Evolutionary conservation across 2,113 vertebrate genomes (phyloP).

Genomic region (Fulmarus glacialis): DNA sequence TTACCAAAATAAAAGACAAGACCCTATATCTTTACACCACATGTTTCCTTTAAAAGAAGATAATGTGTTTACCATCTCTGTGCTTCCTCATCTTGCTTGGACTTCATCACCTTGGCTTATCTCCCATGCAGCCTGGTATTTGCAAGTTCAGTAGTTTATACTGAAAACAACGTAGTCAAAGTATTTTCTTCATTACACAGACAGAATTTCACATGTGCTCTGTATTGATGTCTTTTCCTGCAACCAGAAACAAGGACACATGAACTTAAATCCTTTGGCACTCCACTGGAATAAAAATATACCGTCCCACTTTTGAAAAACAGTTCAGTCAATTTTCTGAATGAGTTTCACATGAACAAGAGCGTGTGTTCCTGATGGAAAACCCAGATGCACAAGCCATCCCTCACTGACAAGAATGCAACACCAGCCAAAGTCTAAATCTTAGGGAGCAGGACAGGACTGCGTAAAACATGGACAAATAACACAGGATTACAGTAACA

Average conservation of each 20-base stretch:
- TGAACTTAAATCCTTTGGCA: slow-evolving; percentile 1
- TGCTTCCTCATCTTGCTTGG: slow-evolving; percentile 27
- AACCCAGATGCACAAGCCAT: background rate
- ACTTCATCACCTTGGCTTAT: slow-evolving; percentile 10
- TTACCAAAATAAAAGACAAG: background rate
- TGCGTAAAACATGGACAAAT: background rate
- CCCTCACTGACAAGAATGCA: background rate
- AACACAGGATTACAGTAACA: background rate
- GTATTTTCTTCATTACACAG: background rate
- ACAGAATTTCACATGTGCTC: background rate
- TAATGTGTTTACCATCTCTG: slow-evolving; percentile 27
- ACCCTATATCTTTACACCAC: background rate
- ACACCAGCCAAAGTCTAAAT: background rate
- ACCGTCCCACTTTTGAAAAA: background rate
- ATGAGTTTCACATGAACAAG: slow-evolving; percentile 10
- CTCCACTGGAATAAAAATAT: background rate
- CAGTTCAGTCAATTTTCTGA: slow-evolving; percentile 37
- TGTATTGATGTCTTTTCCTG: slow-evolving; percentile 23
- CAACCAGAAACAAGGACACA: background rate
- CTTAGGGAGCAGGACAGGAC: background rate
- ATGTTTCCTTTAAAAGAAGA: slow-evolving; percentile 6
- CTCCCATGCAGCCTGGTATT: background rate
- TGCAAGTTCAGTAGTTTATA: background rate
- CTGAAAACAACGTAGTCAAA: background rate
- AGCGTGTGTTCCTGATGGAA: background rate